Base-by-base conservation (phyloP, 1,140 invertebrate species). In the Pomacea maculata region DNA sequence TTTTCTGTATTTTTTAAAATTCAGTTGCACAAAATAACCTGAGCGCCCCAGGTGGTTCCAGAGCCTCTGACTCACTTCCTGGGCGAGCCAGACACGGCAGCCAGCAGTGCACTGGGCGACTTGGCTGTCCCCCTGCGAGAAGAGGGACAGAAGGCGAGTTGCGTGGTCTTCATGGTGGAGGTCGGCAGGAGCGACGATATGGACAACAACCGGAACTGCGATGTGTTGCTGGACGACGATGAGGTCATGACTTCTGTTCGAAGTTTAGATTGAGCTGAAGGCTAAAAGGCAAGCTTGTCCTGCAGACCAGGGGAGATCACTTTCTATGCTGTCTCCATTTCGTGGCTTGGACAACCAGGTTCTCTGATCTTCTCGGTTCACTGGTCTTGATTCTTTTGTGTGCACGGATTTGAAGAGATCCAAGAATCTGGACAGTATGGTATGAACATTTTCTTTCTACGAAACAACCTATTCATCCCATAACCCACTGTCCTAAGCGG, bases 11-110 rank as follows among this genome's bases (percentile, higher is more conserved):
- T 61, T 12, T 80, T 1, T 79, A 19, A 19, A 19, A 65, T 78
- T 29, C 75, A 87, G 85, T 57, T 88, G 8, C 34, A 78, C n/a
- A 64, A 86, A n/a, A 88, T 86, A 21, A 88, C 87, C 19, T 86
- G 85, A 85, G 87, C 86, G 15, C 78, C 84, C 45, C 80, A 80
- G 34, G 74, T 78, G 12, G 55, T 75, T 15, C 61, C 72, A 21
- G 54, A 78, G 6, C 57, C 72, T 1, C 8, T 8, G 45, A 72
- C 67, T 10, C 75, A 82, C 63, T 19, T 65, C 52, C 63, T 64
- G 25, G 75, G 64, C 70, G 63, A 52, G 11, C 19, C 25, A 73
- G 12, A 75, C 82, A 45, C 17, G 34, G 76, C 63, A 76, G 54
- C 21, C 34, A 67, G 52, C 65, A 76, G 63, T 65, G 34, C 79